Conservation (phyloP, 1,140 invertebrate genomes). For the Bombus confusus region DNA sequence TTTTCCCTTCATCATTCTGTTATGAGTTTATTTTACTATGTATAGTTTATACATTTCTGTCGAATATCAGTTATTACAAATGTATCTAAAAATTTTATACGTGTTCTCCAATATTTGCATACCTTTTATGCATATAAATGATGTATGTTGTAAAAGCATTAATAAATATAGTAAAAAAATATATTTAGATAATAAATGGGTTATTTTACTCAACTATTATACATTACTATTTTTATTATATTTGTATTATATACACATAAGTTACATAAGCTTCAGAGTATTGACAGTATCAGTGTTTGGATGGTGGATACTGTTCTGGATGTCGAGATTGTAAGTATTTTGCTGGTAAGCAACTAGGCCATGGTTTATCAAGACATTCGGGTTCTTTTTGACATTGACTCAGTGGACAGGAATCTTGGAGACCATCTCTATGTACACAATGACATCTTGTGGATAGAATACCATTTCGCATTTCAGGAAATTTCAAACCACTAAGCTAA, state of each 20-base stretch:
- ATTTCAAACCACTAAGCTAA: constrained; percentile 17
- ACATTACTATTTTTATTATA: constrained; percentile 1
- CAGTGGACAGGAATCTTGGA: constrained; percentile 87
- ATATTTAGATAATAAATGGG: neutral
- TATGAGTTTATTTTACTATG: neutral
- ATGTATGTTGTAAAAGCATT: neutral
- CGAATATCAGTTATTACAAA: no score
- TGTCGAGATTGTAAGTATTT: constrained; percentile 67
- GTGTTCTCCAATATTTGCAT: neutral
- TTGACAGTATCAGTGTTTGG: neutral
- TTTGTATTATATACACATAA: neutral
- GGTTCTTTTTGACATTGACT: constrained; percentile 85
- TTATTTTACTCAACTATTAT: neutral
- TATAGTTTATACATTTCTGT: neutral
- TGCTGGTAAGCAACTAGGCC: constrained; percentile 85
- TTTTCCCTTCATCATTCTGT: neutral
- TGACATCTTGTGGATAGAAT: constrained; percentile 87
- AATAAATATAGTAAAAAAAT: constrained; percentile 1
- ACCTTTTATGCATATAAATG: neutral
- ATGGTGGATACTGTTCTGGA: constrained; percentile 54
- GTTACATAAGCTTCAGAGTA: neutral
- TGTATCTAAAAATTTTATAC: constrained; percentile 8
- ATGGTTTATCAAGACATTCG: constrained; percentile 85
- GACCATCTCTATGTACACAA: constrained; percentile 87
- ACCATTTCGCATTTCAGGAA: constrained; percentile 85